Conservation (phyloP, 92 coral and sea anemone genomes). For the Phenganax stokvisi region DNA sequence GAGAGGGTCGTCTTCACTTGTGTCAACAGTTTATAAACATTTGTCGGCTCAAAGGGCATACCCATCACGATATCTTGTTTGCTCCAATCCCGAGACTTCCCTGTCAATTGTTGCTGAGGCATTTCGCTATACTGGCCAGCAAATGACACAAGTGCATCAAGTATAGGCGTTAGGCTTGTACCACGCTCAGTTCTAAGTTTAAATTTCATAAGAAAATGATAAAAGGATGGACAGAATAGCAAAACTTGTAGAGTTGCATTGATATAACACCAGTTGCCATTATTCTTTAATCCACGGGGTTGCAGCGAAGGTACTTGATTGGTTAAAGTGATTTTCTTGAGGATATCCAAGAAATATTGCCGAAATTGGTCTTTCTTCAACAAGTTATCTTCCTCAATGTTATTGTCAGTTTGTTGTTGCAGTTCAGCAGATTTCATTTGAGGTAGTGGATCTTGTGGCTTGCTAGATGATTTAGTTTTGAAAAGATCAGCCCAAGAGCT, state of each 20-base stretch:
- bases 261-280: slow-evolving; percentile 95
- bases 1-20: slow-evolving; percentile 75
- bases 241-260: slow-evolving; percentile 94
- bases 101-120: slow-evolving; percentile 6
- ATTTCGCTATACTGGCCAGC: slow-evolving; percentile 23
- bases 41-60: slow-evolving; percentile 72
- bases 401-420: background rate
- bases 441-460: slow-evolving; percentile 19
- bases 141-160: slow-evolving; percentile 49
- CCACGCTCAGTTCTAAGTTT: slow-evolving; percentile 64
- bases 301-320: slow-evolving; percentile 58
- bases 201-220: slow-evolving; percentile 66
- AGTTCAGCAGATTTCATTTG: background rate
- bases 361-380: slow-evolving; percentile 24
- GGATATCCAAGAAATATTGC: slow-evolving; percentile 51
- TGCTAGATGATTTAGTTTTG: slow-evolving; percentile 49
- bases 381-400: background rate
- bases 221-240: slow-evolving; percentile 82
- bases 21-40: slow-evolving; percentile 73
- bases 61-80: slow-evolving; percentile 69
- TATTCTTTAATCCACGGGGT: slow-evolving; percentile 82
- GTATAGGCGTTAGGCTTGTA: slow-evolving; percentile 80
- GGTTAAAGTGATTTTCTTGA: slow-evolving; percentile 58
- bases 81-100: slow-evolving; percentile 29
- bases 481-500: slow-evolving; percentile 85